Base-by-base conservation (phyloP, 1,140 invertebrate species). In the Tyrophagus putrescentiae region DNA sequence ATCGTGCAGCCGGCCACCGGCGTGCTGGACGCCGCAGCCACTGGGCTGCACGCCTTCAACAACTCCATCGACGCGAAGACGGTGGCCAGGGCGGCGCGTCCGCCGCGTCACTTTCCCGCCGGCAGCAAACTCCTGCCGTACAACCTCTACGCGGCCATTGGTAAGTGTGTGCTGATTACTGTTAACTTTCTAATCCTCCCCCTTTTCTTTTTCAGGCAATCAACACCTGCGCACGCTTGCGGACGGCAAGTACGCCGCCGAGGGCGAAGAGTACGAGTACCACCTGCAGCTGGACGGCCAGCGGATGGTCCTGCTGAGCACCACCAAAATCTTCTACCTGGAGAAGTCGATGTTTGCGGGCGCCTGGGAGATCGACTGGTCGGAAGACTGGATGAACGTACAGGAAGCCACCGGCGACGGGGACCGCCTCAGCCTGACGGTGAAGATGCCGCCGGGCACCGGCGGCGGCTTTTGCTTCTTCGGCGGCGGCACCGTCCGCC, bases 21-120 rank as follows among this genome's bases (percentile, higher is more conserved):
- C 18, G 82, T 97, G 56, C 85, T 98, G 44, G 95, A 98, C 75
- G 98, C 98, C 76, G 91, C 94, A 4, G 91, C 87, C 72, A 90
- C 88, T 60, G 92, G 92, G 23, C 82, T 98, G 48, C 89, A 89
- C 66, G 84, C 86, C 36, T 86, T 96, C 6, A 89, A 86, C 75
- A 82, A 84, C 84, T 85, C 73, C 68, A 64, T 64, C 45, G 53
- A 58, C 48, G 45, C 56, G 21, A 61, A 60, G 34, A 27, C 84
- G 64, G 88, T 95, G 67, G 79, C 83, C 0, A 80, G 78, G 32
- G 77, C 87, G 62, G 72, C 86, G 25, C 78, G 95, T 39, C 81
- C 88, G 1, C 80, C 92, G 4, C 79, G 95, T 61, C 85, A 85
- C 71, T 79, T 98, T 65, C 81, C 84, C 65, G 72, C 79, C 3